These are phyloP conservation scores for Dicycla oo DNA, from an alignment of 2,888 invertebrate genomes.

Conservation along the genomic window DNA sequence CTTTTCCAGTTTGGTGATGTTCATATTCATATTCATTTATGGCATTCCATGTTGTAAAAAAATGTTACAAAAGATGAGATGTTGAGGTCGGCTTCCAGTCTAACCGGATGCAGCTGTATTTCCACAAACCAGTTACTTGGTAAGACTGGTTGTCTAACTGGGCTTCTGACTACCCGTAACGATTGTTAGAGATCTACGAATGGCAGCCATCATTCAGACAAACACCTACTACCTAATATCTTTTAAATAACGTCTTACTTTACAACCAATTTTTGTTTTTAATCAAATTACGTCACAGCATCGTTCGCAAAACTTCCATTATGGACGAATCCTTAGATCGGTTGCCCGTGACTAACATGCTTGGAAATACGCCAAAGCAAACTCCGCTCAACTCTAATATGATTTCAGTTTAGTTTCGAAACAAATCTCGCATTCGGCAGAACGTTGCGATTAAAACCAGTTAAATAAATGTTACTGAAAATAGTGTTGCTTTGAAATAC, in stretches of 20 bases:
- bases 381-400: constrained; percentile 83
- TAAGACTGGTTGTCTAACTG: neutral
- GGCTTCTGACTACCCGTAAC: neutral
- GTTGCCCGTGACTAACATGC: constrained; percentile 73
- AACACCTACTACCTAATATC: no score
- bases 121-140: no score
- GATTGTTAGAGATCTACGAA: neutral
- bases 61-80: no score
- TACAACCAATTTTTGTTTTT: constrained; percentile 35
- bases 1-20: no score
- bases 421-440: constrained; percentile 77
- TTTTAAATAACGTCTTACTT: constrained; percentile 5
- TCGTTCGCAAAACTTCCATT: constrained; percentile 64
- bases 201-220: neutral
- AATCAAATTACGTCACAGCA: constrained; percentile 61
- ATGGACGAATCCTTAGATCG: constrained; percentile 67
- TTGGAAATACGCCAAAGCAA: constrained; percentile 84
- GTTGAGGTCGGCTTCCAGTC: no score
- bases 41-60: no score
- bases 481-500: constrained; percentile 51
- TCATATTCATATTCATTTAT: no score
- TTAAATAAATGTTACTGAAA: constrained; percentile 64
- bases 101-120: no score
- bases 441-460: constrained; percentile 67
- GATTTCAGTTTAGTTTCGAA: constrained; percentile 83